Base-by-base conservation (phyloP, 2,888 invertebrate species). In the Uloborus plumipes region DNA sequence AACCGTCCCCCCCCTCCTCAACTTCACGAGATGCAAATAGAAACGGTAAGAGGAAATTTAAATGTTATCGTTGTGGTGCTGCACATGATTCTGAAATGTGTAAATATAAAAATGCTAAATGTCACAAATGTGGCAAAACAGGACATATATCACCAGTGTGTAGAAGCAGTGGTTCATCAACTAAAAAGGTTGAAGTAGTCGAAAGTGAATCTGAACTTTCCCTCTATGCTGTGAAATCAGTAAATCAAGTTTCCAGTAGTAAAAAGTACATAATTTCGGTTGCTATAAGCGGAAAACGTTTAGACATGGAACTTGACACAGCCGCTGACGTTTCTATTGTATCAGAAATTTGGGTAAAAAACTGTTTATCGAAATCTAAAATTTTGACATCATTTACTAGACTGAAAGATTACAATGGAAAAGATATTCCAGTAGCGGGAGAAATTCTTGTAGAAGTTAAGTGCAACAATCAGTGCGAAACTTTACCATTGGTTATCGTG, bases 81-180 rank as follows among this genome's bases (percentile, higher is more conserved):
- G 22, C 55, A 15, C 53, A 69, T 55, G 55, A 69, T 53, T n/a
- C 53, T 26, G 69, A 22, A 15, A 69, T 53, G 22, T 69, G 69
- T 53, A 69, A 69, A 22, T 69, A n/a, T 26, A 15, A 51, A 69
- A 53, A 18, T 16, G 69, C 69, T 7, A 69, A 50, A n/a, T 69
- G 69, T n/a, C 69, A 69, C 22, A 14, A 15, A 1, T 53, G 53
- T 55, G 53, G 55, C 9, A 69, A 53, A 69, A 22, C 2, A 53
- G 69, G 69, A 20, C 69, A 69, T 31, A 69, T 69, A 0, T 51
- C 69, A 11, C 69, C 69, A 20, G 69, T 69, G 20, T 69, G 69
- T 20, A 69, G 26, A 26, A 26, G n/a, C 4, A 26, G 26, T 2
- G 4, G 2, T 26, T 26, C 26, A 26, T 26, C 26, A 26, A 4